phyloP scores from a whole-genome alignment of 2,888 invertebrate species.

The Brachynemurus nebulosus region DNA sequence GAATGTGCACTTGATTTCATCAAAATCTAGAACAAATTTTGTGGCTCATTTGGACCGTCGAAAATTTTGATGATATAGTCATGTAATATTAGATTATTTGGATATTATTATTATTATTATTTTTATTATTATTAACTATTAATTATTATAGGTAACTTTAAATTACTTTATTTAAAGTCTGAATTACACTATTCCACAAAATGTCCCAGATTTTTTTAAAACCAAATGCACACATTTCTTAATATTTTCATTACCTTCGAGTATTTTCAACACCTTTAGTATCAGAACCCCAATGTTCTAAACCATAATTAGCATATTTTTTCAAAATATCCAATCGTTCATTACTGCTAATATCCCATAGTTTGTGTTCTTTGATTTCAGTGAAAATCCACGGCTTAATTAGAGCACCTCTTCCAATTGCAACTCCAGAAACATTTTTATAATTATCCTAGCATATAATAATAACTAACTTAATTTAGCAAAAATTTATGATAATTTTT shows the following conservation, averaged over 20 bases:
- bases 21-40: too few relatives aligned
- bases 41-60: too few relatives aligned
- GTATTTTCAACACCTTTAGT: slow-evolving; percentile 91
- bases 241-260: slow-evolving; percentile 29
- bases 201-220: background rate
- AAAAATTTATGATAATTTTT: too few relatives aligned
- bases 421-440: slow-evolving; percentile 55
- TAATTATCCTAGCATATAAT: slow-evolving; percentile 12
- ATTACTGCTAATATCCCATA: slow-evolving; percentile 78
- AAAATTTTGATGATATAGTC: background rate
- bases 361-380: slow-evolving; percentile 84
- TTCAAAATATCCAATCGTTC: slow-evolving; percentile 86
- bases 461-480: too few relatives aligned
- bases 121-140: too few relatives aligned
- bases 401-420: slow-evolving; percentile 91
- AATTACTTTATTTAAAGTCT: too few relatives aligned
- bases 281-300: slow-evolving; percentile 98
- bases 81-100: background rate
- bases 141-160: too few relatives aligned
- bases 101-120: too few relatives aligned
- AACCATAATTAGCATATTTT: slow-evolving; percentile 79
- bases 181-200: too few relatives aligned
- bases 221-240: background rate
- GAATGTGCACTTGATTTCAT: too few relatives aligned
- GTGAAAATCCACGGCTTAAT: slow-evolving; percentile 99